Percentiles rank a stretch among this genome's conserved stretches.
These are phyloP conservation scores for Python bivittatus DNA, from an alignment of 2,113 vertebrate genomes.

Conservation along the genomic window DNA sequence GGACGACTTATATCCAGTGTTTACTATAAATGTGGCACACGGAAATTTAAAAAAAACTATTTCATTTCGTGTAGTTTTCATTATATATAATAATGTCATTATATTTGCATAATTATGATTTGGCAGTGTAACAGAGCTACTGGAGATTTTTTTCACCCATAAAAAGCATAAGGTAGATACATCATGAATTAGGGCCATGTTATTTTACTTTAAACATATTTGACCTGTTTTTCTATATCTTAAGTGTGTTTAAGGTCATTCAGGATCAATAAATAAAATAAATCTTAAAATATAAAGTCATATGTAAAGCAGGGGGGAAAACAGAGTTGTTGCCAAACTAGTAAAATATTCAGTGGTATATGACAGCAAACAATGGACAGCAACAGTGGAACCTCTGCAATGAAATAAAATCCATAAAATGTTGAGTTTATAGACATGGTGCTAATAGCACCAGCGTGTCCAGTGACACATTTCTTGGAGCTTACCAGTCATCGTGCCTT, in stretches of 20 bases:
- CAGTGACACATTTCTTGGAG: background rate
- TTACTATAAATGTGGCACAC: background rate
- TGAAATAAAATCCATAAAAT: constrained; percentile 17
- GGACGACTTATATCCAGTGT: background rate
- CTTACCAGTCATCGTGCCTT: background rate
- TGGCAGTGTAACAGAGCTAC: background rate
- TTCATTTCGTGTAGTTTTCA: background rate
- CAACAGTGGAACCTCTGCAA: background rate
- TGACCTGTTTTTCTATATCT: background rate
- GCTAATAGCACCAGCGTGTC: background rate
- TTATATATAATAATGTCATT: background rate
- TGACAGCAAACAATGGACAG: background rate
- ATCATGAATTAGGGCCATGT: background rate
- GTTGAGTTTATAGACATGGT: background rate
- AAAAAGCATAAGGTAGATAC: background rate
- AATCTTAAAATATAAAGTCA: background rate
- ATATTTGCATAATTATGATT: background rate
- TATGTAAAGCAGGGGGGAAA: background rate
- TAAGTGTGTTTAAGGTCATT: background rate
- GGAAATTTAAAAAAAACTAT: background rate
- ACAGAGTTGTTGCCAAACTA: background rate
- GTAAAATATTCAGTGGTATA: background rate
- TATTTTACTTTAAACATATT: background rate
- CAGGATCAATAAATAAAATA: background rate
- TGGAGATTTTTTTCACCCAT: background rate